Conservation (phyloP, 2,797 vertebrate genomes). For the Acanthurus leucopareius region DNA sequence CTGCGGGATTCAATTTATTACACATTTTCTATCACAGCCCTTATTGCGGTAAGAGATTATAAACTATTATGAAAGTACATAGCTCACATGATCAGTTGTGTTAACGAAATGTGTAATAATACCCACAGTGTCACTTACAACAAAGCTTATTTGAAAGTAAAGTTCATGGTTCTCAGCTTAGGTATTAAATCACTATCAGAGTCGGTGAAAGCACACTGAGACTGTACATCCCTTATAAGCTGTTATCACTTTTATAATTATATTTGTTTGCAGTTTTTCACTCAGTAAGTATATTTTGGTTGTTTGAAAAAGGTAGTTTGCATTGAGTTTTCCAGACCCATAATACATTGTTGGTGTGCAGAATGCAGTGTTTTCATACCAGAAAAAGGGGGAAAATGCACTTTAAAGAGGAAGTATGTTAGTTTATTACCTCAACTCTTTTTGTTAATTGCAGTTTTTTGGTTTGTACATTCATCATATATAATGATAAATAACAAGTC, state of each 20-base stretch:
- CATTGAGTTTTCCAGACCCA: background rate
- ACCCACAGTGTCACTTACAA: background rate
- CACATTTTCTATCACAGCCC: slow-evolving; percentile 90
- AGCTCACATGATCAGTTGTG: slow-evolving; percentile 8
- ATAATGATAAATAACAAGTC: too few species aligned
- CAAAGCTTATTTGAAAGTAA: background rate
- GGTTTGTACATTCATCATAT: background rate
- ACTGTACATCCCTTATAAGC: background rate
- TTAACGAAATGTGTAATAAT: background rate
- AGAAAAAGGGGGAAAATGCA: background rate
- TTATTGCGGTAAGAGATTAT: slow-evolving; percentile 89
- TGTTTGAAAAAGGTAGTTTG: background rate
- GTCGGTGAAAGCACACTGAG: background rate
- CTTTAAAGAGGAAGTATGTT: too few species aligned
- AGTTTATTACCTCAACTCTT: too few species aligned
- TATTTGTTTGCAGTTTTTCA: background rate
- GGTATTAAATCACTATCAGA: background rate
- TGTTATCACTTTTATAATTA: background rate
- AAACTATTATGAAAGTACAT: background rate
- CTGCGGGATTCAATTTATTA: slow-evolving; percentile 94
- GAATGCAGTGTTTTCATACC: background rate
- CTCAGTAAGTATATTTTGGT: background rate
- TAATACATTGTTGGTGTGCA: background rate
- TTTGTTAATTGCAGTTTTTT: background rate
- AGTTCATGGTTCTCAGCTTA: slow-evolving; percentile 12